These are phyloP conservation scores for Climacteris rufus DNA, from an alignment of 2,113 vertebrate genomes.

Conservation along the genomic window DNA sequence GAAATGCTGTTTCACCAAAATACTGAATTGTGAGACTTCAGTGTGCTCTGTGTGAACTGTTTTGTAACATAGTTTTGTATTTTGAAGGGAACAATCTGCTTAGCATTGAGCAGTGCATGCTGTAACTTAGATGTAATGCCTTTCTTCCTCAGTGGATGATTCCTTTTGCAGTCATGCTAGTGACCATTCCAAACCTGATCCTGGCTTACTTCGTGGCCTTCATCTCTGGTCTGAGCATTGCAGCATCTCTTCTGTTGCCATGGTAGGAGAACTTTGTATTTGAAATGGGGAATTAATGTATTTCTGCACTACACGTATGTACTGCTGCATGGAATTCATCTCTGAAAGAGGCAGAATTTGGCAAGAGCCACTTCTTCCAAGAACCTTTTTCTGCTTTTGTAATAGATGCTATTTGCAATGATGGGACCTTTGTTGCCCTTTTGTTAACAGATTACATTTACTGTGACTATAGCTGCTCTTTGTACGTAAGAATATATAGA, in stretches of 20 bases:
- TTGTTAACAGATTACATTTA: neutral
- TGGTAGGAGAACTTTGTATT: slow-evolving; percentile 77
- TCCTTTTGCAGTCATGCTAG: slow-evolving; percentile 88
- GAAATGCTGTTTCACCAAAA: neutral
- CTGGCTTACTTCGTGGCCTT: slow-evolving; percentile 88
- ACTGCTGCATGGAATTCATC: neutral
- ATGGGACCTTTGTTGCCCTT: neutral
- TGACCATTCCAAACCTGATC: slow-evolving; percentile 82
- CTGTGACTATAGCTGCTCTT: neutral
- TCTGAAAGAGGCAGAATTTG: neutral
- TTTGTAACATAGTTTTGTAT: neutral
- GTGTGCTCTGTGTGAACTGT: neutral
- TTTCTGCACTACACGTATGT: neutral
- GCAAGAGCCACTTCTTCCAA: neutral
- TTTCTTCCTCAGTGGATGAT: slow-evolving; percentile 85
- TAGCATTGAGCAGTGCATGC: neutral
- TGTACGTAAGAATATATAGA: neutral
- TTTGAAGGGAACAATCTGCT: neutral
- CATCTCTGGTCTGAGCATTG: slow-evolving; percentile 90
- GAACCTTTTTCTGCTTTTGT: neutral
- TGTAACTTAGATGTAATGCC: neutral
- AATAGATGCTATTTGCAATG: neutral
- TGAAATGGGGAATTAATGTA: neutral
- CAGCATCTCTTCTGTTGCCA: slow-evolving; percentile 89
- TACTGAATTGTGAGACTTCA: neutral